phyloP scores from a whole-genome alignment of 1,140 invertebrate species.

The Drosophila watanabei region DNA sequence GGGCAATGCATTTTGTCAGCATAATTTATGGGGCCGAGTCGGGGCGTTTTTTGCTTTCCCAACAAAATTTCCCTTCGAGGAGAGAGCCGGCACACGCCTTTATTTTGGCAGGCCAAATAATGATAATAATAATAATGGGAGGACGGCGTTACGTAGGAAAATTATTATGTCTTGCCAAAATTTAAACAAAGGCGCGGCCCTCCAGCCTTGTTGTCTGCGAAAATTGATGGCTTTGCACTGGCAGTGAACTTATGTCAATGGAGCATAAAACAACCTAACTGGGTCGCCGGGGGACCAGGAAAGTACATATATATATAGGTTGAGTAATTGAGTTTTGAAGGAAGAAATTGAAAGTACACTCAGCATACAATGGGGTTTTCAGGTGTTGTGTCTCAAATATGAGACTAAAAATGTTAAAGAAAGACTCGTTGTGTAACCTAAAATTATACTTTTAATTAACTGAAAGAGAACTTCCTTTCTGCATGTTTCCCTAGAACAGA shows the following conservation, averaged over 20 bases:
- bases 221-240: conserved; percentile 58
- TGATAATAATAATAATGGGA: conserved; percentile 4
- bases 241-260: conserved; percentile 51
- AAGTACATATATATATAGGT: neutral
- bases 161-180: conserved; percentile 74
- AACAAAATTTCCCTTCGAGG: conserved; percentile 15
- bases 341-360: neutral
- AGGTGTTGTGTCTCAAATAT: neutral
- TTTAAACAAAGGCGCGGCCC: conserved; percentile 65
- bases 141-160: conserved; percentile 61
- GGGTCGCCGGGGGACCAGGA: conserved; percentile 17
- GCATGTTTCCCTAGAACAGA: no score
- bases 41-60: conserved; percentile 32
- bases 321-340: neutral
- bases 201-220: conserved; percentile 33
- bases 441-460: neutral
- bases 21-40: conserved; percentile 65
- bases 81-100: conserved; percentile 33
- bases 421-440: neutral
- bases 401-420: neutral
- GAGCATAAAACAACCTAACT: conserved; percentile 23
- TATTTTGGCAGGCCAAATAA: conserved; percentile 44
- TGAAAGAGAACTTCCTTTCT: neutral
- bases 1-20: conserved; percentile 66
- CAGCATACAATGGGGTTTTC: no score